A percentile compares a stretch with the other conserved stretches of the same genome.
phyloP scores from a whole-genome alignment of 2,888 invertebrate genomes.

The Diachrysia chrysitis region DNA sequence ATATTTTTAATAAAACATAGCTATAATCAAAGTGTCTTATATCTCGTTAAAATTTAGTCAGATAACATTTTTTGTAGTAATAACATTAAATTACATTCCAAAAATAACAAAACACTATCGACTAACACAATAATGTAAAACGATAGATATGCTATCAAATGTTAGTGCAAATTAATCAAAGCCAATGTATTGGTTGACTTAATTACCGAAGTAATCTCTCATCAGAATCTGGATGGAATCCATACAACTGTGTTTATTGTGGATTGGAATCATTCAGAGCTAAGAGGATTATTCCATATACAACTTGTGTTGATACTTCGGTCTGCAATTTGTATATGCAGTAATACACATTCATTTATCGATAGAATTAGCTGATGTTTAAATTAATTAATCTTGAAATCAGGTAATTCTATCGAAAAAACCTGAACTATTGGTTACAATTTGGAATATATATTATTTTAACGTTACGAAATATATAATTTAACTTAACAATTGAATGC shows the following conservation, averaged over 20 bases:
- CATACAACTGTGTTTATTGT: constrained; percentile 29
- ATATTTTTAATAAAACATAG: too few relatives aligned
- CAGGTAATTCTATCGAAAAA: too few relatives aligned
- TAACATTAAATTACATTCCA: neutral
- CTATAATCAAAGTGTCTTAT: too few relatives aligned
- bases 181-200: constrained; percentile 11
- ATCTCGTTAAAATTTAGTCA: too few relatives aligned
- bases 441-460: neutral
- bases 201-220: constrained; percentile 8
- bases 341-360: constrained; percentile 21
- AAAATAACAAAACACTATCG: neutral
- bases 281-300: constrained; percentile 30
- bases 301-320: constrained; percentile 29
- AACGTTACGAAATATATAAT: neutral
- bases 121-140: neutral
- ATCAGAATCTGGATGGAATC: constrained; percentile 11
- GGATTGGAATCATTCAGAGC: constrained; percentile 27
- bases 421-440: too few relatives aligned
- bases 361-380: constrained; percentile 10
- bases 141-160: neutral
- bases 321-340: constrained; percentile 30
- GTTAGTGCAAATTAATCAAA: constrained; percentile 5
- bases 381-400: neutral
- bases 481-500: too few relatives aligned
- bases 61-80: too few relatives aligned